phyloP scores from a whole-genome alignment of 2,113 vertebrate species.

The Dolichallabes microphthalmus region DNA sequence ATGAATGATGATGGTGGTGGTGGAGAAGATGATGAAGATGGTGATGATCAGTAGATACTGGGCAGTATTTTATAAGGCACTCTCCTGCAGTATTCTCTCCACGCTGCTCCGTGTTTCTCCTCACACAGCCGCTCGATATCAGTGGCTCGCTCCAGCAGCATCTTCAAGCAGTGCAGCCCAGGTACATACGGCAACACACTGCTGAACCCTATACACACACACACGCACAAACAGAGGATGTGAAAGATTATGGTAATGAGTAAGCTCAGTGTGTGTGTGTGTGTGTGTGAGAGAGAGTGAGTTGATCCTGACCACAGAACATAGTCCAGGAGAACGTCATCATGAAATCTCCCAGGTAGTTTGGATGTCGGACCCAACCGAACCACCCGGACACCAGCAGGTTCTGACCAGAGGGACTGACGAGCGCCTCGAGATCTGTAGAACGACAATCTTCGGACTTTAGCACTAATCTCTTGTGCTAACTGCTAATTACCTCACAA shows the following conservation, averaged over 20 bases:
- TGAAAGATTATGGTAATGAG: too few relatives aligned
- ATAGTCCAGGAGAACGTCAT: conserved; percentile 57
- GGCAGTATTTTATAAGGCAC: conserved; percentile 57
- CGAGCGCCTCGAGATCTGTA: conserved; percentile 51
- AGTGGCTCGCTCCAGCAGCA: conserved; percentile 41
- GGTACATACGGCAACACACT: conserved; percentile 53
- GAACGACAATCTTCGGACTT: too few relatives aligned
- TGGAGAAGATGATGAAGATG: neutral
- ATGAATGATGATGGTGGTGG: too few relatives aligned
- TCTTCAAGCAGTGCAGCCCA: conserved; percentile 39
- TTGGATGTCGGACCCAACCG: conserved; percentile 60
- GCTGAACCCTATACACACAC: conserved; percentile 44
- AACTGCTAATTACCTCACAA: neutral
- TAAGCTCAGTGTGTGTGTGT: neutral
- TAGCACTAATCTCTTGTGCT: too few relatives aligned
- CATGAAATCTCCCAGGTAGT: conserved; percentile 58
- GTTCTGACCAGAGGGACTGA: conserved; percentile 48
- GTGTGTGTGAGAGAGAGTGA: neutral
- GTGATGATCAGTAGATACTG: conserved; percentile 47
- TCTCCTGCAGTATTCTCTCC: conserved; percentile 54
- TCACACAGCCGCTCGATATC: conserved; percentile 52
- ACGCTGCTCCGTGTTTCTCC: conserved; percentile 50
- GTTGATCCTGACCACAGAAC: conserved; percentile 52
- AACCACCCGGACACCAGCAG: conserved; percentile 61
- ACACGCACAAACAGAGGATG: too few relatives aligned